Base-by-base conservation (phyloP, 1,140 invertebrate species). In the Thaumetopoea pityocampa region DNA sequence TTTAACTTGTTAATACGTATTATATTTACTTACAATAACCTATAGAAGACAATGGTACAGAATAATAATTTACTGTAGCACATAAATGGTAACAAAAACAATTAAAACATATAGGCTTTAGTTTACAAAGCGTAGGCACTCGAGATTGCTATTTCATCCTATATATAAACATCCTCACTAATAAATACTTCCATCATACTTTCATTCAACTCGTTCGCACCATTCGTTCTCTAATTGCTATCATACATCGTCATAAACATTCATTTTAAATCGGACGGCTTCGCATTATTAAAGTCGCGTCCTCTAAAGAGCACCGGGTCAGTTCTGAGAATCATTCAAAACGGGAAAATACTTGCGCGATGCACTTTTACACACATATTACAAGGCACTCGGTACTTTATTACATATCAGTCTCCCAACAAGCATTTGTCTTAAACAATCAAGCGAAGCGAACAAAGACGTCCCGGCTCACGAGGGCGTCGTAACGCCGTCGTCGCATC, bases 71-170 rank as follows among this genome's bases (percentile, higher is more conserved):
- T 57, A 67, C 70, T 76, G 73, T 69, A 73, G 72, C 72, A 69
- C 64, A 67, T 79, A 74, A 67, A 81, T 80, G 77, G 80, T 81
- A 81, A 83, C 77, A 78, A 81, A 83, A 81, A 84, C 74, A 84
- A 80, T 77, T 69, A 70, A 74, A 76, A 76, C 65, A 64, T 68
- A 73, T 59, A 76, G 67, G 71, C 76, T 82, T 77, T 71, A 78
- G 66, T 81, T 83, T 81, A 82, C 76, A 81, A 81, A 84, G 80
- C 80, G 72, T 82, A 84, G 80, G 80, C 80, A 82, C 80, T 84
- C 80, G 80, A 84, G 80, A 84, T 84, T 84, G 73, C 78, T 82
- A 79, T 71, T 77, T 79, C 67, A 68, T 65, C 65, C 68, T 80
- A 74, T 62, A 57, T 54, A 60, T 78, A 76, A 64, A 62, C 80